Conservation (phyloP, 2,888 invertebrate species). For the Drosophila emarginata region DNA sequence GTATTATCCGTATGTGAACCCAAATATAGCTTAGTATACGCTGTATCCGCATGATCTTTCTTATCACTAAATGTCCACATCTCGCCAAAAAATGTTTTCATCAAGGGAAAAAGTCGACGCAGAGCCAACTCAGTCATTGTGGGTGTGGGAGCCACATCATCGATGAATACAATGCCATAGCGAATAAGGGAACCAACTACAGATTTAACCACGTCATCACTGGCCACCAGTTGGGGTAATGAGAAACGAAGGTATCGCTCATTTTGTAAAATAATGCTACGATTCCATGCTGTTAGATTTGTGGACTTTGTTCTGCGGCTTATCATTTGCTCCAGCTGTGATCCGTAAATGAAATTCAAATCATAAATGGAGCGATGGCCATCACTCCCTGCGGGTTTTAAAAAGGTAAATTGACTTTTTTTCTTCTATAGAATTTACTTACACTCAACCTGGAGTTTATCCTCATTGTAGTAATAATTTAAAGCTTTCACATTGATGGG, state of each 20-base stretch:
- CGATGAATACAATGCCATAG: conserved; percentile 81
- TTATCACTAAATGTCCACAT: conserved; percentile 87
- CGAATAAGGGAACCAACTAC: conserved; percentile 83
- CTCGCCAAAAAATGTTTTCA: conserved; percentile 88
- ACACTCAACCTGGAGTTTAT: conserved; percentile 83
- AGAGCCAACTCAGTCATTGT: conserved; percentile 83
- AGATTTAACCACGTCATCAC: conserved; percentile 81
- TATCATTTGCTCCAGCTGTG: conserved; percentile 66
- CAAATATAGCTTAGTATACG: conserved; percentile 87
- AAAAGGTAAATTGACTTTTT: background rate
- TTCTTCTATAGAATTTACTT: conserved; percentile 80
- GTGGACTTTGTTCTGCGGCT: conserved; percentile 47
- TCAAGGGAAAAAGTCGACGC: conserved; percentile 85
- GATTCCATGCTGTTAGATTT: conserved; percentile 84
- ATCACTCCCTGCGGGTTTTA: conserved; percentile 49
- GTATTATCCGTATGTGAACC: conserved; percentile 91
- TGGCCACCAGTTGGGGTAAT: conserved; percentile 83
- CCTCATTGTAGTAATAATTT: conserved; percentile 75
- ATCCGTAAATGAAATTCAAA: conserved; percentile 44
- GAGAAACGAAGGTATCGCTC: conserved; percentile 81
- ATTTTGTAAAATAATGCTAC: conserved; percentile 81
- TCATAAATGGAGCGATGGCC: conserved; percentile 54
- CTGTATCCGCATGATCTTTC: conserved; percentile 87
- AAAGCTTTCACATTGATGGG: conserved; percentile 83
- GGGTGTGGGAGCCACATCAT: conserved; percentile 78